Base-by-base conservation (phyloP, 2,113 vertebrate genomes). In the Bungarus multicinctus region DNA sequence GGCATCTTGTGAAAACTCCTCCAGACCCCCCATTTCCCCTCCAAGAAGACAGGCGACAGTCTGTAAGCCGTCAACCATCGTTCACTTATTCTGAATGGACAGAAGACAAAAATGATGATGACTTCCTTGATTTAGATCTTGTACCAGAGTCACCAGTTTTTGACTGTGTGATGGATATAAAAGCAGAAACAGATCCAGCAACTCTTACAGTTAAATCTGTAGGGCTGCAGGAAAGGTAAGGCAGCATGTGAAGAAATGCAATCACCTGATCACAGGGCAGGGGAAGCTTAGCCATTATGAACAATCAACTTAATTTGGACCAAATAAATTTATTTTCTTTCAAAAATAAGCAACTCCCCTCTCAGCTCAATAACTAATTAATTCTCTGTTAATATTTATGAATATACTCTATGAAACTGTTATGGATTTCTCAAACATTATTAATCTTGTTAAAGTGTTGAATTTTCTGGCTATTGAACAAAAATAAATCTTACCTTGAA, bases 1-100 rank as follows among this genome's bases (percentile, higher is more conserved):
- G 98, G 97, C 97, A 98, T 95, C 97, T 97, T 30, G 86, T 98
- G 60, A 96, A 96, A 94, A 91, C 96, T 90, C 95, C 87, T 94
- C 93, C 97, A 93, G 93, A 97, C 86, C 92, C 96, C 3, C 55
- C 96, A 12, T 47, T 96, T 10, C 97, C 97, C 0, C 97, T 97
- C 27, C 95, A 97, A 88, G 98, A 99, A 50, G 98, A 99, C 95
- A 98, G 99, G 27, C 98, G 99, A 58, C 99, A 99, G 94, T 99
- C 99, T 0, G 98, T 99, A 96, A 99, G 99, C 94, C 98, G 99
- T 53, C 99, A 99, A 96, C 99, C 99, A 57, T 99, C 99, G 81
- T 99, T 99, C 97, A 99, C 99, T 0, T 98, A 99, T 96, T 99
- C 99, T 0, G 99, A 99, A 96, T 99, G 99, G 99, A 99, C 99